Evolutionary conservation across 2,797 vertebrate genomes (phyloP).

Genomic region (Crenuchus spilurus): DNA sequence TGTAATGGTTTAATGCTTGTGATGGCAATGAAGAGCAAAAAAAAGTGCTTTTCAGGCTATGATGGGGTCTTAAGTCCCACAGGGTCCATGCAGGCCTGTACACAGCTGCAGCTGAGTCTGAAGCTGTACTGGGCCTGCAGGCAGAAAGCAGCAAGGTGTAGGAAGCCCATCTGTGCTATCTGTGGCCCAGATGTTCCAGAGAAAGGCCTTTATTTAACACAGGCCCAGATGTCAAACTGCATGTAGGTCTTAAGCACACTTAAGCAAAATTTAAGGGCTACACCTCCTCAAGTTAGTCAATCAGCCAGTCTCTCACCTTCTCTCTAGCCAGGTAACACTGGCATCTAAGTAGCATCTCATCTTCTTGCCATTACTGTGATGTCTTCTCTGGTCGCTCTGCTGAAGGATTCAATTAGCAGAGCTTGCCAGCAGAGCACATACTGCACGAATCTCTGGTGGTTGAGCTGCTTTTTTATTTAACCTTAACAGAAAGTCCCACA

Average conservation of each 20-base stretch:
- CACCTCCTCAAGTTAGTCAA: neutral
- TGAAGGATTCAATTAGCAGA: constrained; percentile 41
- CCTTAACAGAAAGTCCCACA: neutral
- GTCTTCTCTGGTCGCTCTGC: constrained; percentile 16
- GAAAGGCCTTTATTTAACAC: constrained; percentile 35
- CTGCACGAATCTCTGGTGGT: neutral
- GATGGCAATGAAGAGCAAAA: neutral
- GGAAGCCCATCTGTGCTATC: constrained; percentile 30
- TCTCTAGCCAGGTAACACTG: neutral
- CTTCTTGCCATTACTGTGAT: constrained; percentile 13
- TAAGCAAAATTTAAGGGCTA: neutral
- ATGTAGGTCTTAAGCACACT: neutral
- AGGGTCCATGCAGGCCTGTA: neutral
- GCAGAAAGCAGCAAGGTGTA: constrained; percentile 22
- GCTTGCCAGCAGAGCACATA: constrained; percentile 3
- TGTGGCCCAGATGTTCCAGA: constrained; percentile 29
- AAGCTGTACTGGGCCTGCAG: neutral
- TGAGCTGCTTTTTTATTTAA: neutral
- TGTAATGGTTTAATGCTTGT: neutral
- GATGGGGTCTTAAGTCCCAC: neutral
- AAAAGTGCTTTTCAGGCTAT: neutral
- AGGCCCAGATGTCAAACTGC: constrained; percentile 14
- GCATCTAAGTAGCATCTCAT: constrained; percentile 14
- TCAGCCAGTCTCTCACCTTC: neutral
- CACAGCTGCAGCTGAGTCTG: neutral